These are phyloP conservation scores for Nemopilema nomurai DNA, from an alignment of 30 jellyfish, hydroid and myxozoan species.

Conservation along the genomic window DNA sequence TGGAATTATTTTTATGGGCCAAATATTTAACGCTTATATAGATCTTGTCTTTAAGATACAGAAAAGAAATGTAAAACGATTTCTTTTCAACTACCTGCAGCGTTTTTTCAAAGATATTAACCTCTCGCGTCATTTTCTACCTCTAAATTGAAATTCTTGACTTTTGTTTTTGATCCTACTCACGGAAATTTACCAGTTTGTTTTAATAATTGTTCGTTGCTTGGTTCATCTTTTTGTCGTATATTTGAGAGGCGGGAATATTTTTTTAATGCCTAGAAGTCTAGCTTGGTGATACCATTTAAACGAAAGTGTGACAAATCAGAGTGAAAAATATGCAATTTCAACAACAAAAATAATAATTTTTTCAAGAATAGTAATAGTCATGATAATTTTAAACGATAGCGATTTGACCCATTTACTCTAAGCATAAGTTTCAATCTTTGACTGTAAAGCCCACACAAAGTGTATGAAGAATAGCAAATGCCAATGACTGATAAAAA, in stretches of 20 bases:
- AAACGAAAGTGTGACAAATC: no score
- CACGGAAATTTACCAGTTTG: not conserved
- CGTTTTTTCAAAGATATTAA: constrained; percentile 14
- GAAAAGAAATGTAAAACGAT: not conserved
- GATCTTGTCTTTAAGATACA: constrained; percentile 23
- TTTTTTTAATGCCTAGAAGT: no score
- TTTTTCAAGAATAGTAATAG: no score
- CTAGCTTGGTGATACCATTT: no score
- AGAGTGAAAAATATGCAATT: no score
- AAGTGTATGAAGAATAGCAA: no score
- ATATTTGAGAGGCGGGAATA: not conserved
- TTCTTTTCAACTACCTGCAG: constrained; percentile 17
- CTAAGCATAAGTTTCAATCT: no score
- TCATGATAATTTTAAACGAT: no score
- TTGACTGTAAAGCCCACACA: no score
- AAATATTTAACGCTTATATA: not conserved
- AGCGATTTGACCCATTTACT: no score
- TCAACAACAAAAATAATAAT: no score
- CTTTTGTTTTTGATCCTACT: constrained; percentile 18
- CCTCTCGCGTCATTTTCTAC: not conserved
- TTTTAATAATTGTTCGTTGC: not conserved
- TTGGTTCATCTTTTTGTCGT: not conserved
- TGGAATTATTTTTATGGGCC: constrained; percentile 11
- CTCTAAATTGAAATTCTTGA: constrained; percentile 31
- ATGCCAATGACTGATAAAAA: no score